Conservation (phyloP, 2,113 vertebrate species). For the Ictalurus punctatus region DNA sequence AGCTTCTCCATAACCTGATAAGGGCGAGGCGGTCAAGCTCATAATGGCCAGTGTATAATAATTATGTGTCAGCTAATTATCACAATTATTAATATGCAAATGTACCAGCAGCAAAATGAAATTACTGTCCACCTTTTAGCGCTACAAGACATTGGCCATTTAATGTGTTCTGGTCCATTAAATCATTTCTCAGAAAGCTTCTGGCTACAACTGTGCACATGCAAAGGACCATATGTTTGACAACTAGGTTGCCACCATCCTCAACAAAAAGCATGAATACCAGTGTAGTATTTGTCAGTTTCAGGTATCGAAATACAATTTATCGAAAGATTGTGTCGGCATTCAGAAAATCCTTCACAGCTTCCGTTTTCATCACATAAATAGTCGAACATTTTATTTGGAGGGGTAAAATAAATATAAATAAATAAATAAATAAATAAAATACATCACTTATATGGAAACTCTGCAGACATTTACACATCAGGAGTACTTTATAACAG, state of each 20-base stretch:
- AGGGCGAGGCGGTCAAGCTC: not conserved
- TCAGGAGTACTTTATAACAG: not conserved
- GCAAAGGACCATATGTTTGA: not conserved
- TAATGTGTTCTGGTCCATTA: not conserved
- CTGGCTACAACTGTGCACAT: not conserved
- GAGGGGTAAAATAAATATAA: not conserved
- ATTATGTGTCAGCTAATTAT: not conserved
- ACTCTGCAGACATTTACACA: not conserved
- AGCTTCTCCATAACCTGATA: not conserved
- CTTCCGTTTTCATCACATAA: not conserved
- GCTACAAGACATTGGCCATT: not conserved
- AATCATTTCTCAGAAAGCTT: not conserved
- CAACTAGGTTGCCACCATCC: not conserved
- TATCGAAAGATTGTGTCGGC: not conserved
- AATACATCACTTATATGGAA: not conserved
- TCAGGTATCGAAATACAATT: not conserved
- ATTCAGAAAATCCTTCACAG: not conserved
- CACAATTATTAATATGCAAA: conserved; percentile 27
- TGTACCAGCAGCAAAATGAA: not conserved
- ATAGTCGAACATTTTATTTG: not conserved
- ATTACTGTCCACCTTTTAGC: not conserved
- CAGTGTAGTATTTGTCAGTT: too few relatives aligned
- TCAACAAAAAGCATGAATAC: not conserved
- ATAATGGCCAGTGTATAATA: not conserved
- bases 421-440: not conserved